Evolutionary conservation across 1,140 invertebrate genomes (phyloP).

Genomic region (Aphelenchoides besseyi): DNA sequence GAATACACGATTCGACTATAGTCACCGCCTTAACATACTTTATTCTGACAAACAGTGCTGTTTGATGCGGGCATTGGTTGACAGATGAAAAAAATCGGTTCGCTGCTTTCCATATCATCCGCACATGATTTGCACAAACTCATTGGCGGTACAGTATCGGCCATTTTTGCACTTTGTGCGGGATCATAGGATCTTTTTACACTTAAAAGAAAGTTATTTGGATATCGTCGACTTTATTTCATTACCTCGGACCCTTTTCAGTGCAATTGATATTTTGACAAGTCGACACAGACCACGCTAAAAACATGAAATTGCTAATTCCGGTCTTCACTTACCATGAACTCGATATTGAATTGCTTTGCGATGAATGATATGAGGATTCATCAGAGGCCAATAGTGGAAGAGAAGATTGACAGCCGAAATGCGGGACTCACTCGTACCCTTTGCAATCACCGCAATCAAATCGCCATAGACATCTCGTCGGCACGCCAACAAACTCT

Average conservation of each 20-base stretch:
- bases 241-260: constrained; percentile 42
- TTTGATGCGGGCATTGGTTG: constrained; percentile 86
- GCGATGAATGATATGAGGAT: constrained; percentile 84
- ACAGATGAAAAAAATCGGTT: constrained; percentile 74
- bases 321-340: constrained; percentile 63
- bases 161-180: constrained; percentile 68
- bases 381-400: constrained; percentile 98
- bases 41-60: constrained; percentile 91
- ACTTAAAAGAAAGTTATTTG: constrained; percentile 27
- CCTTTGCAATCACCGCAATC: constrained; percentile 91
- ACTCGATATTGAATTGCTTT: constrained; percentile 83
- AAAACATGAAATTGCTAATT: constrained; percentile 5
- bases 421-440: constrained; percentile 80
- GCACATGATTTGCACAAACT: constrained; percentile 94
- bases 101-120: constrained; percentile 75
- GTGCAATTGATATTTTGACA: constrained; percentile 50
- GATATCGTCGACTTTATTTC: constrained; percentile 2
- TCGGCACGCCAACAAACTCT: constrained; percentile 65
- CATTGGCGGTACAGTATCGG: constrained; percentile 82
- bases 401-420: constrained; percentile 93
- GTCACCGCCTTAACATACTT: constrained; percentile 68
- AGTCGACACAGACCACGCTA: constrained; percentile 47
- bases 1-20: constrained; percentile 45
- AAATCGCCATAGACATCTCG: constrained; percentile 92
- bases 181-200: constrained; percentile 68